These are phyloP conservation scores for Oncorhynchus gorbuscha DNA, from an alignment of 2,113 vertebrate species.

Conservation along the genomic window DNA sequence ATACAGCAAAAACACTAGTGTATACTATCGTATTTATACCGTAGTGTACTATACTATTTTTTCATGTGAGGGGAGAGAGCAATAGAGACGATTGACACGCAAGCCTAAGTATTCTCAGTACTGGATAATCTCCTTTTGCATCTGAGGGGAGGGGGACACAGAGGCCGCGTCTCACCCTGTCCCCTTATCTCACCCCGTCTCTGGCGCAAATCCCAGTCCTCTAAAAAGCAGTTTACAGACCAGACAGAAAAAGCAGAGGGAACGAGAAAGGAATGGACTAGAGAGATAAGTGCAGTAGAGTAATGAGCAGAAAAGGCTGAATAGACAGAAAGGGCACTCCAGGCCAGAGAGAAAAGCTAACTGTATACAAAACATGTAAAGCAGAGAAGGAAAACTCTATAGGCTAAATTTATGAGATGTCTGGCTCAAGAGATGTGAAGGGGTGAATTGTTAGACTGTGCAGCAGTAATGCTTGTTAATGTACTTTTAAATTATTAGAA, in stretches of 20 bases:
- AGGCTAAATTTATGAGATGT: too few species aligned
- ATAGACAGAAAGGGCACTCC: neutral
- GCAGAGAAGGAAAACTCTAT: neutral
- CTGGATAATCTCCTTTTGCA: too few species aligned
- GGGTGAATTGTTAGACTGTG: too few species aligned
- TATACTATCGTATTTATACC: too few species aligned
- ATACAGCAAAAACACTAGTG: too few species aligned
- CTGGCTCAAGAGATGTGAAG: too few species aligned
- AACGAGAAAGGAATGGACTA: conserved; percentile 1
- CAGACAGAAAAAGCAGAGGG: conserved; percentile 25
- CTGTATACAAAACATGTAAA: neutral
- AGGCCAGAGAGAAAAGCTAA: neutral
- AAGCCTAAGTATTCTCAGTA: too few species aligned
- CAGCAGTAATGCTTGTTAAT: too few species aligned
- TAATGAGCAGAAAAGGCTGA: conserved; percentile 9
- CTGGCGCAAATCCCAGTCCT: conserved; percentile 53
- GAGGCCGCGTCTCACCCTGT: neutral
- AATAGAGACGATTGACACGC: neutral
- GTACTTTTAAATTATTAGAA: too few species aligned
- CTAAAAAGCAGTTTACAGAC: conserved; percentile 66
- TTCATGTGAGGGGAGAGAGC: neutral
- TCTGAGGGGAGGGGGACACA: neutral
- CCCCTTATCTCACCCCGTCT: conserved; percentile 36
- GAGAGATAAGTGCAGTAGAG: neutral
- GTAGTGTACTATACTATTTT: too few species aligned